These are phyloP conservation scores for Pterophyllum scalare DNA, from an alignment of 2,113 vertebrate genomes.

Conservation along the genomic window DNA sequence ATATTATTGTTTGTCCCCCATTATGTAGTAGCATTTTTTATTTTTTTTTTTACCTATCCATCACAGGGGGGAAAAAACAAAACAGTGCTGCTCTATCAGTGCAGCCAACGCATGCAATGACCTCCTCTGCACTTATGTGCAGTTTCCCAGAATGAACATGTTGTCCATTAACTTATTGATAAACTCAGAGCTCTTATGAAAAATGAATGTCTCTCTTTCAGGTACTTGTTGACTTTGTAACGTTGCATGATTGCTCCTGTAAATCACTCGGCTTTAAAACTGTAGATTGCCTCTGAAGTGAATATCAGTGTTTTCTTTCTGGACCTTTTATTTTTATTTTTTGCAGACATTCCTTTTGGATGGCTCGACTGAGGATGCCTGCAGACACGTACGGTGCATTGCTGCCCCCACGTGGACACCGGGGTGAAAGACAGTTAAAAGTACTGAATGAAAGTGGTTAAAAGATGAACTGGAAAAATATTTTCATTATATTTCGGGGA, in stretches of 20 bases:
- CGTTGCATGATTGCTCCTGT: fast-evolving
- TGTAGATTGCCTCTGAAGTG: not conserved
- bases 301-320: not conserved
- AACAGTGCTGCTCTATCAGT: not conserved
- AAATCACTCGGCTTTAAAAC: not conserved
- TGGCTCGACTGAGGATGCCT: not conserved
- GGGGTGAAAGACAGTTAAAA: not conserved
- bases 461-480: not conserved
- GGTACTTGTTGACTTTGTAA: not conserved
- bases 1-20: not conserved
- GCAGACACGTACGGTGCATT: slow-evolving; percentile 7
- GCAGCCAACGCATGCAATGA: not conserved
- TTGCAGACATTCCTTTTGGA: not conserved
- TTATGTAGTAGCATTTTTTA: not conserved
- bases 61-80: not conserved
- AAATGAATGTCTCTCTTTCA: not conserved
- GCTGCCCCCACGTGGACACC: slow-evolving; percentile 69
- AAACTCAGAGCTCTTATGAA: not conserved
- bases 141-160: not conserved
- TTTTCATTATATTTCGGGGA: not conserved
- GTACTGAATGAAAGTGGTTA: not conserved
- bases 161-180: not conserved
- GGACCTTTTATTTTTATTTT: not conserved
- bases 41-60: not conserved
- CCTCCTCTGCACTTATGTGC: not conserved